These are phyloP conservation scores for Conchocele bisecta DNA, from an alignment of 2,888 invertebrate species.

Conservation along the genomic window DNA sequence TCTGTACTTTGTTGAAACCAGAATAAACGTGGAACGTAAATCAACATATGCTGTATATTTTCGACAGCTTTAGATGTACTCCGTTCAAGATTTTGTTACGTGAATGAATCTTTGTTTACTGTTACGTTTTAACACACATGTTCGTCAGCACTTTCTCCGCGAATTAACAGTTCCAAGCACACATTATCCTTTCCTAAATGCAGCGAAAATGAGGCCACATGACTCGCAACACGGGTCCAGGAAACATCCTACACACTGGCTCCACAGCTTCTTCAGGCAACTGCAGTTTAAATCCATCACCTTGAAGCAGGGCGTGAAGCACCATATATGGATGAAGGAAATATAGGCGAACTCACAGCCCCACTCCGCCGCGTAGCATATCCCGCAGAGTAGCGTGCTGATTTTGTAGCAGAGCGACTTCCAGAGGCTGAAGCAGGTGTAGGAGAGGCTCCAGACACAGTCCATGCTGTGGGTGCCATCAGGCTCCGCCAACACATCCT, in stretches of 20 bases:
- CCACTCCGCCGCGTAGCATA: constrained; percentile 87
- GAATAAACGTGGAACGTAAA: no score
- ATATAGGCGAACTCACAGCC: constrained; percentile 83
- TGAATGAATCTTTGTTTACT: no score
- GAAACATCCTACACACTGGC: constrained; percentile 50
- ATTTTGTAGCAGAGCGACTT: constrained; percentile 88
- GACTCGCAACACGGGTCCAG: constrained; percentile 55
- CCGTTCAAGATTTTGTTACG: no score
- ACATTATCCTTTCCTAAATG: constrained; percentile 39
- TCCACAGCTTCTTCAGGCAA: constrained; percentile 61
- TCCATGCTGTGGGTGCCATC: constrained; percentile 83
- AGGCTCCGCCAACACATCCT: constrained; percentile 70
- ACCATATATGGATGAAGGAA: constrained; percentile 88
- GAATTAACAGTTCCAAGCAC: no score
- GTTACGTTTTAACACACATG: no score
- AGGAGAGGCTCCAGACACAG: constrained; percentile 88
- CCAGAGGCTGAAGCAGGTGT: constrained; percentile 86
- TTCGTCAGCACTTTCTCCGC: constrained; percentile 85
- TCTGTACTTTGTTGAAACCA: no score
- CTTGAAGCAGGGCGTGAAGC: constrained; percentile 87
- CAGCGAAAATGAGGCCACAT: constrained; percentile 51
- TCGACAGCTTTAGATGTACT: no score
- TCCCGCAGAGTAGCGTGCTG: constrained; percentile 87
- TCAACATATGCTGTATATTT: no score
- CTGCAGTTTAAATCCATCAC: constrained; percentile 86